Evolutionary conservation across 2,113 vertebrate species (phyloP).

Genomic region (Eulemur macaco): DNA sequence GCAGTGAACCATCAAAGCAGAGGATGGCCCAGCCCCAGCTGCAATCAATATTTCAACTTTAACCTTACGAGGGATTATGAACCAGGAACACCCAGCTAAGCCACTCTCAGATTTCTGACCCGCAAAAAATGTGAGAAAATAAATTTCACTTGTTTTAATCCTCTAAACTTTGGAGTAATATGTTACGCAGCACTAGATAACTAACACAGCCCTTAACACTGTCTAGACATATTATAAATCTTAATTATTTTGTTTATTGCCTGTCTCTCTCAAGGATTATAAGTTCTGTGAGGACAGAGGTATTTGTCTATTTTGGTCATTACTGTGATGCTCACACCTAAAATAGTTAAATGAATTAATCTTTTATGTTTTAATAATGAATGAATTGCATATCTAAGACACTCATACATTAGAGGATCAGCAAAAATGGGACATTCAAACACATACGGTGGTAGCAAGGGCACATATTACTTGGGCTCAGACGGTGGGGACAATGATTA

Average conservation of each 20-base stretch:
- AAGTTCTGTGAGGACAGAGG: background rate
- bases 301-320: background rate
- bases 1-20: background rate
- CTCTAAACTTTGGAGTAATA: background rate
- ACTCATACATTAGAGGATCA: background rate
- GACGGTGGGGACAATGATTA: background rate
- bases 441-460: background rate
- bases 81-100: background rate
- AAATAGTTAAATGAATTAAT: background rate
- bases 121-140: background rate
- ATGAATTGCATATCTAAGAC: background rate
- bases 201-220: background rate
- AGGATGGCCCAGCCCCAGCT: fast-evolving
- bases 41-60: background rate
- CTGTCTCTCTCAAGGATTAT: background rate
- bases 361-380: slow-evolving; percentile 35
- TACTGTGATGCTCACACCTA: background rate
- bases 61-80: background rate
- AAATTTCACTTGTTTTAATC: background rate
- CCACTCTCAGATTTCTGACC: background rate
- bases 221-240: background rate
- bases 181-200: background rate
- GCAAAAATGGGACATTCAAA: background rate
- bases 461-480: background rate
- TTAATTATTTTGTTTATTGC: background rate